Evolutionary conservation across 2,113 vertebrate species (phyloP).

Genomic region (Hoplias malabaricus): DNA sequence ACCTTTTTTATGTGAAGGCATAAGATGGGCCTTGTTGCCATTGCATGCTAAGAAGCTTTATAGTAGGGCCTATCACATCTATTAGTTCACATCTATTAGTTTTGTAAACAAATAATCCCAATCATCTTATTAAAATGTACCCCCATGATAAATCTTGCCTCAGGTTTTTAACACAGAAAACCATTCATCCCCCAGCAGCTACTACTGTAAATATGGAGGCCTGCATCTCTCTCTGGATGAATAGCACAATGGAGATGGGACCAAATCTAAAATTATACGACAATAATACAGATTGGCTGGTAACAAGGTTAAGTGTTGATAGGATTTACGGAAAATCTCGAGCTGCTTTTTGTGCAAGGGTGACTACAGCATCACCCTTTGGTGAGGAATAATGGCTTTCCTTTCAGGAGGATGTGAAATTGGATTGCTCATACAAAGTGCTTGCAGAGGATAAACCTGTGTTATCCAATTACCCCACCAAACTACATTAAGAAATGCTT

Average conservation of each 20-base stretch:
- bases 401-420: constrained; percentile 80
- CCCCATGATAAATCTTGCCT: neutral
- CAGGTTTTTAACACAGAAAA: neutral
- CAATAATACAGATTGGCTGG: constrained; percentile 79
- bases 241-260: constrained; percentile 72
- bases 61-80: neutral
- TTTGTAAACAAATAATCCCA: neutral
- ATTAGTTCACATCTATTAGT: neutral
- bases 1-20: neutral
- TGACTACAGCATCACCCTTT: constrained; percentile 75
- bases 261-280: constrained; percentile 76
- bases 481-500: constrained; percentile 75
- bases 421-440: constrained; percentile 83
- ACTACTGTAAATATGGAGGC: constrained; percentile 46
- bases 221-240: constrained; percentile 63
- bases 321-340: constrained; percentile 75
- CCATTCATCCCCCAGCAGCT: neutral
- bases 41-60: neutral
- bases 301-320: constrained; percentile 80
- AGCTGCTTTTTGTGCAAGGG: constrained; percentile 72
- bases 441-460: constrained; percentile 80
- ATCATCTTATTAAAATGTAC: neutral
- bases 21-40: neutral
- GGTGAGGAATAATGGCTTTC: constrained; percentile 80
- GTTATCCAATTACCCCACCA: constrained; percentile 81